These are phyloP conservation scores for Netelia virgata DNA, from an alignment of 2,888 invertebrate genomes.

Conservation along the genomic window DNA sequence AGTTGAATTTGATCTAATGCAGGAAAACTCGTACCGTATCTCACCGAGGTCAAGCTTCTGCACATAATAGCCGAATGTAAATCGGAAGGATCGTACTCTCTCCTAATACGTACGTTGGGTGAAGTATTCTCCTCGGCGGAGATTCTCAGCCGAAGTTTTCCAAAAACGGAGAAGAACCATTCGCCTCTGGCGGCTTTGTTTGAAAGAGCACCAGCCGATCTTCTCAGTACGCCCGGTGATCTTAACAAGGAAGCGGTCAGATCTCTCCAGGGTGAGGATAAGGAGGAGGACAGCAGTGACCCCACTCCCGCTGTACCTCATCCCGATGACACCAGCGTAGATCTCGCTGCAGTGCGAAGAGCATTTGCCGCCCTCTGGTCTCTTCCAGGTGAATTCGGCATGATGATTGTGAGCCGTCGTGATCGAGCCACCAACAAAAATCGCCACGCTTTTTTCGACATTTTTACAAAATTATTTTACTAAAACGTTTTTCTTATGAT, in stretches of 20 bases:
- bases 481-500: constrained; percentile 75
- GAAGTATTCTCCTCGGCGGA: constrained; percentile 91
- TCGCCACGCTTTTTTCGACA: background rate
- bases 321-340: constrained; percentile 86
- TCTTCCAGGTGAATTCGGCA: constrained; percentile 77
- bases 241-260: constrained; percentile 91
- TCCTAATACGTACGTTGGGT: constrained; percentile 91
- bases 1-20: constrained; percentile 60
- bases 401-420: background rate
- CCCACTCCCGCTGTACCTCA: constrained; percentile 81
- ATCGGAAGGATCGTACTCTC: constrained; percentile 89
- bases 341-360: constrained; percentile 90
- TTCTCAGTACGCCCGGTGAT: constrained; percentile 85
- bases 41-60: constrained; percentile 92
- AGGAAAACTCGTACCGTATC: constrained; percentile 85
- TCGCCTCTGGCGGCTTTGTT: constrained; percentile 86
- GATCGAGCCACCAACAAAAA: constrained; percentile 2
- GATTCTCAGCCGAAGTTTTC: constrained; percentile 91
- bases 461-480: background rate
- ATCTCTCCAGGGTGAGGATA: constrained; percentile 92
- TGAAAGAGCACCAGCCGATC: constrained; percentile 85
- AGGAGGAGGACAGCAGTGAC: constrained; percentile 92
- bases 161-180: constrained; percentile 84
- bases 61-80: constrained; percentile 92
- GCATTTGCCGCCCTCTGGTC: constrained; percentile 88